Conservation (phyloP, 2,888 invertebrate species). For the Ophion obscuratus region DNA sequence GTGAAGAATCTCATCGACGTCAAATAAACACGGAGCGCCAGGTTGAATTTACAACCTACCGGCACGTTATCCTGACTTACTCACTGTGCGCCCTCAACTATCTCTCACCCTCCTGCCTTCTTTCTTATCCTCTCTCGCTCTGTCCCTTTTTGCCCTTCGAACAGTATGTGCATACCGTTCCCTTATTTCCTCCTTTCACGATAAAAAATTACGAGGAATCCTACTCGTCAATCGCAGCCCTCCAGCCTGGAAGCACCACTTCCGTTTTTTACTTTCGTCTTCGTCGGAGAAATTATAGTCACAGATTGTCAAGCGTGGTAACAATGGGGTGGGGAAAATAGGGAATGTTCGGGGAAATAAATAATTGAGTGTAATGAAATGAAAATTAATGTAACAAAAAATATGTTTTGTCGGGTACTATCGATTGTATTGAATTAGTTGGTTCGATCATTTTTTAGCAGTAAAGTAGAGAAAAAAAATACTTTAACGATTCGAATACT, state of each 20-base stretch:
- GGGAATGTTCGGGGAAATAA: no score
- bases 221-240: slow-evolving; percentile 20
- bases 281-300: slow-evolving; percentile 1
- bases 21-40: slow-evolving; percentile 66
- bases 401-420: no score
- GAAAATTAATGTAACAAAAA: no score
- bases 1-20: slow-evolving; percentile 63
- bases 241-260: not conserved
- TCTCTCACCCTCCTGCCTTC: not conserved
- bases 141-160: not conserved
- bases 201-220: slow-evolving; percentile 31
- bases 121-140: not conserved
- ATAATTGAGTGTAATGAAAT: no score
- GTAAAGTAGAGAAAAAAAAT: no score
- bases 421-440: no score
- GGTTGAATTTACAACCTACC: slow-evolving; percentile 64
- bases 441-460: no score
- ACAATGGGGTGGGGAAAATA: not conserved
- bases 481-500: no score
- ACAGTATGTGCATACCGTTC: slow-evolving; percentile 19
- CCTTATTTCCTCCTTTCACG: slow-evolving; percentile 15
- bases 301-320: not conserved
- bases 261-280: not conserved
- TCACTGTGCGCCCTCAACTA: not conserved
- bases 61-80: slow-evolving; percentile 55